These are phyloP conservation scores for Bombus impatiens DNA, from an alignment of 1,140 invertebrate species.

Conservation along the genomic window DNA sequence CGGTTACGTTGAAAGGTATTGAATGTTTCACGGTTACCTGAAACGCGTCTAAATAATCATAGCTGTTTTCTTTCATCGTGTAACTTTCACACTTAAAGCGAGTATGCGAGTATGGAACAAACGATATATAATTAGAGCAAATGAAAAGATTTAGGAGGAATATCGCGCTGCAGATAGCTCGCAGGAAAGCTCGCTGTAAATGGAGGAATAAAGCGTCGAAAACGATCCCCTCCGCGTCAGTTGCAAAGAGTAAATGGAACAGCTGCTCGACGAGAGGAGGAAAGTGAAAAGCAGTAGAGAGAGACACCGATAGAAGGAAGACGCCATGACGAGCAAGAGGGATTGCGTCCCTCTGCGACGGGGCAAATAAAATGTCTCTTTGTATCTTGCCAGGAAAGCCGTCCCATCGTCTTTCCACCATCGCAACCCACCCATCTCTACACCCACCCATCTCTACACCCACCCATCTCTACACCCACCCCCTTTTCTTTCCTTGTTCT, in stretches of 20 bases:
- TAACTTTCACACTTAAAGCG: background rate
- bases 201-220: slow-evolving; percentile 15
- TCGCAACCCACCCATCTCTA: background rate
- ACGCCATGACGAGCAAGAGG: slow-evolving; percentile 18
- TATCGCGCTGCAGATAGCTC: background rate
- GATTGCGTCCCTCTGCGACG: slow-evolving; percentile 27
- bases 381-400: slow-evolving; percentile 35
- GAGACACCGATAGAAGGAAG: slow-evolving; percentile 13
- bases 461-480: background rate
- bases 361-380: slow-evolving; percentile 45
- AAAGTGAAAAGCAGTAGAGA: background rate
- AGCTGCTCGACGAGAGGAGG: background rate
- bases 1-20: background rate
- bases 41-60: background rate
- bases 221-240: slow-evolving; percentile 19
- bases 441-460: too few species aligned
- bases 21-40: background rate
- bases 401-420: background rate
- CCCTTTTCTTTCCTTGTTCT: background rate
- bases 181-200: slow-evolving; percentile 1
- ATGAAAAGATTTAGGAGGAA: slow-evolving; percentile 28
- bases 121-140: slow-evolving; percentile 42
- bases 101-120: background rate
- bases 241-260: slow-evolving; percentile 37
- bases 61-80: background rate